These are phyloP conservation scores for Gobionotothen gibberifrons DNA, from an alignment of 2,797 vertebrate genomes.

Conservation along the genomic window DNA sequence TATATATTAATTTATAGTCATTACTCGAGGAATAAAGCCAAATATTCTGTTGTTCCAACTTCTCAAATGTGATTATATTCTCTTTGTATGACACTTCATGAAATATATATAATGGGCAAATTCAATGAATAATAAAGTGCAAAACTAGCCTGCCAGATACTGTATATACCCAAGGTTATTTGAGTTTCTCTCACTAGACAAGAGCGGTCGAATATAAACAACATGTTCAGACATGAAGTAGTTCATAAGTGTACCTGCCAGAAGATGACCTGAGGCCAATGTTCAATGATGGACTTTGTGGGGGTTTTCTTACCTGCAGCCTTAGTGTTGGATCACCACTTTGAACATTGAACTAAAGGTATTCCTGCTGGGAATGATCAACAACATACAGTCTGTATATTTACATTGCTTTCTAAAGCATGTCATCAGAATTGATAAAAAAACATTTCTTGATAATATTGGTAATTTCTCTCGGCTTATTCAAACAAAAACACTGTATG, in stretches of 20 bases:
- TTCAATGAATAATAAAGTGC: too few species aligned
- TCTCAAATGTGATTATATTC: background rate
- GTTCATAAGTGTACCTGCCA: background rate
- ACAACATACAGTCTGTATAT: background rate
- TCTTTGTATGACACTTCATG: background rate
- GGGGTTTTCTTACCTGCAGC: background rate
- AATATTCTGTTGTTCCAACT: background rate
- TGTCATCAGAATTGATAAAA: too few species aligned
- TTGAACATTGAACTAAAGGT: background rate
- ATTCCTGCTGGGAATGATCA: slow-evolving; percentile 7
- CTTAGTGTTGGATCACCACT: background rate
- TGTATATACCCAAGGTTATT: too few species aligned
- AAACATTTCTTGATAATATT: too few species aligned
- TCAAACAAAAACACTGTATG: too few species aligned
- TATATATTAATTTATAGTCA: background rate
- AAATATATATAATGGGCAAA: too few species aligned
- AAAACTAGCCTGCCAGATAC: too few species aligned
- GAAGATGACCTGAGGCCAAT: background rate
- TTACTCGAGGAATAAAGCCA: background rate
- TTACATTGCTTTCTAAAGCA: too few species aligned
- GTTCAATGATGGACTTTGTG: background rate
- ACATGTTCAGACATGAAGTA: background rate
- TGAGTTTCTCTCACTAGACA: background rate
- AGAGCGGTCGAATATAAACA: background rate
- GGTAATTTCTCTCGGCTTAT: too few species aligned